Conservation (phyloP, 2,797 vertebrate species). For the Enteromius trimaculatus region DNA sequence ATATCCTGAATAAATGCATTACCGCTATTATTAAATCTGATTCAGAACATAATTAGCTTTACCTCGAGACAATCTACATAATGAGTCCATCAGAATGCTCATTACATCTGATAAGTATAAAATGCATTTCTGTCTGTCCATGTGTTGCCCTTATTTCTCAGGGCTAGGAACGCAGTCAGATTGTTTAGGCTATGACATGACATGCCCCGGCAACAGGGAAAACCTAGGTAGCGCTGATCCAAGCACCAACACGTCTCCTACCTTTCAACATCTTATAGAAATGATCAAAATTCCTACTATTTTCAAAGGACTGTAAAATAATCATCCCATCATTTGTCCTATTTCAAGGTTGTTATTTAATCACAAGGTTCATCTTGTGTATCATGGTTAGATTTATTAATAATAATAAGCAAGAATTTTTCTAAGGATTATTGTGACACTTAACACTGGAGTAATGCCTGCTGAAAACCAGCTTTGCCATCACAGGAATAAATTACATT, state of each 20-base stretch:
- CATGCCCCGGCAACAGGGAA: not conserved
- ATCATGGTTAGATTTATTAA: no score
- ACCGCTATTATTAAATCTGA: conserved; percentile 32
- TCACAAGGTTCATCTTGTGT: no score
- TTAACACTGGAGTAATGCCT: not conserved
- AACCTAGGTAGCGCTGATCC: not conserved
- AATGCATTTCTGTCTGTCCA: conserved; percentile 50
- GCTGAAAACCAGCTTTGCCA: not conserved
- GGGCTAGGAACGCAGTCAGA: conserved; percentile 18
- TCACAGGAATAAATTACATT: not conserved
- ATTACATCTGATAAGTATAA: conserved; percentile 42
- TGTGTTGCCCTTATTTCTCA: conserved; percentile 36
- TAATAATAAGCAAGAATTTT: not conserved
- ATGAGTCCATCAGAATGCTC: conserved; percentile 54
- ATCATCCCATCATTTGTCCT: not conserved
- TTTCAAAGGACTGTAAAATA: not conserved
- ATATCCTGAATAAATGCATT: conserved; percentile 31
- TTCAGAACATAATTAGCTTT: conserved; percentile 52
- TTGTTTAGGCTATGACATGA: not conserved
- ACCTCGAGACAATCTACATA: conserved; percentile 38
- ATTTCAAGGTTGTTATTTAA: not conserved
- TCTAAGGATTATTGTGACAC: not conserved
- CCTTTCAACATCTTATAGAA: not conserved
- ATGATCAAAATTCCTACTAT: conserved; percentile 6
- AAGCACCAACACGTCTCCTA: not conserved